Evolutionary conservation across 1,140 invertebrate species (phyloP).

Genomic region (Chymomyza costata): DNA sequence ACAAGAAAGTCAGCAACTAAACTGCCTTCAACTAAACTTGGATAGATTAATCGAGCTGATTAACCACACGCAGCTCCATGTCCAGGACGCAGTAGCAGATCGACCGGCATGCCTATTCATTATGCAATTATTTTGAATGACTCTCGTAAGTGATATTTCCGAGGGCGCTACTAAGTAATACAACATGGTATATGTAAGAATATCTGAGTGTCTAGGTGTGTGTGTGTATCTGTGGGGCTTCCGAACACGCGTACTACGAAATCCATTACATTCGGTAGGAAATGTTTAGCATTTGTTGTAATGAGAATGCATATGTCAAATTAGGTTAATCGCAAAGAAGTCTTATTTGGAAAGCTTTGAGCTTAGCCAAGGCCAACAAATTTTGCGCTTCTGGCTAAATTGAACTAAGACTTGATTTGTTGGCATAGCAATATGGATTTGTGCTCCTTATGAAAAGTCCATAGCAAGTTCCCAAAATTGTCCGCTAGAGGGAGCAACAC

Average conservation of each 20-base stretch:
- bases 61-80: constrained; percentile 60
- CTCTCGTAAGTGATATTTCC: constrained; percentile 70
- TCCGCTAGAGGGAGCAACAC: no score
- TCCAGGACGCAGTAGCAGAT: neutral
- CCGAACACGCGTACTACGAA: no score
- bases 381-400: no score
- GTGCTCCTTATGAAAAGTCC: no score
- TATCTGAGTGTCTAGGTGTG: constrained; percentile 12
- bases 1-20: constrained; percentile 17
- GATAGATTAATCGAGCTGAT: constrained; percentile 69
- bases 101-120: constrained; percentile 51
- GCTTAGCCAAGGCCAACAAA: no score
- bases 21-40: constrained; percentile 39
- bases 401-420: no score
- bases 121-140: constrained; percentile 73
- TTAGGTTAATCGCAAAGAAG: constrained; percentile 7
- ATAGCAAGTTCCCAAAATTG: no score
- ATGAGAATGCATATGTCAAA: neutral
- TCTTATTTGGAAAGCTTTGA: no score
- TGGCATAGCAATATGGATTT: no score
- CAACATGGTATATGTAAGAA: neutral
- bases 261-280: constrained; percentile 19
- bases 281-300: neutral
- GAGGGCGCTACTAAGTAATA: constrained; percentile 8
- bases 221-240: no score